These are phyloP conservation scores for Pseudoatta argentina DNA, from an alignment of 1,140 invertebrate species.

Conservation along the genomic window DNA sequence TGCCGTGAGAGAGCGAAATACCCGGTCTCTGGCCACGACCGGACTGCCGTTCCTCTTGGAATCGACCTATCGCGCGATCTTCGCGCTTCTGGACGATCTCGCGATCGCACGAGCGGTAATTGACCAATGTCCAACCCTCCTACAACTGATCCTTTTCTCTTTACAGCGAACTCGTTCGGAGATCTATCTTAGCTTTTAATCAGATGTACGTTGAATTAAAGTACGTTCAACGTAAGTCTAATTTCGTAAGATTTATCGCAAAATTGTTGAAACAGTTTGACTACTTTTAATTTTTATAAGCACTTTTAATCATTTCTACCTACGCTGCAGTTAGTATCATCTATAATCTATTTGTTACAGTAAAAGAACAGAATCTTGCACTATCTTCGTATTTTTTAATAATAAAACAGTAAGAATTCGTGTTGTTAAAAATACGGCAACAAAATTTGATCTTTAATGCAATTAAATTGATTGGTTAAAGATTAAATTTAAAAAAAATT, in stretches of 20 bases:
- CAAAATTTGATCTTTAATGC: not conserved
- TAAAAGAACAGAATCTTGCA: not conserved
- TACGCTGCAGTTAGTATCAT: not conserved
- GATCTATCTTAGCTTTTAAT: constrained; percentile 4
- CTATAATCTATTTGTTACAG: not conserved
- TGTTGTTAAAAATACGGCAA: not conserved
- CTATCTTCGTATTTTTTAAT: not conserved
- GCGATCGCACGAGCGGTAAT: constrained; percentile 77
- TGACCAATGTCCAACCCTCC: constrained; percentile 28
- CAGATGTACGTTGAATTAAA: not conserved
- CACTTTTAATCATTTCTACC: not conserved
- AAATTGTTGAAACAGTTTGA: not conserved
- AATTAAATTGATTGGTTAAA: not conserved
- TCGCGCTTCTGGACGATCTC: constrained; percentile 76
- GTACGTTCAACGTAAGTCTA: not conserved
- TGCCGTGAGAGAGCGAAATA: constrained; percentile 77
- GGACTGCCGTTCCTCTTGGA: constrained; percentile 79
- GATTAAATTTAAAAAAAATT: too few relatives aligned
- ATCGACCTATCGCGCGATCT: constrained; percentile 76
- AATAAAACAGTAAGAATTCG: not conserved
- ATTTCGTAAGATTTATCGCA: not conserved
- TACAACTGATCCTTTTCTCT: not conserved
- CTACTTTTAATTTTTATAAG: not conserved
- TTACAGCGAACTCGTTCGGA: not conserved
- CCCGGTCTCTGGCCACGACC: constrained; percentile 74